Percentiles rank a stretch among this genome's conserved stretches.
phyloP scores from a whole-genome alignment of 2,888 invertebrate genomes.

The Pterobdella sp. region DNA sequence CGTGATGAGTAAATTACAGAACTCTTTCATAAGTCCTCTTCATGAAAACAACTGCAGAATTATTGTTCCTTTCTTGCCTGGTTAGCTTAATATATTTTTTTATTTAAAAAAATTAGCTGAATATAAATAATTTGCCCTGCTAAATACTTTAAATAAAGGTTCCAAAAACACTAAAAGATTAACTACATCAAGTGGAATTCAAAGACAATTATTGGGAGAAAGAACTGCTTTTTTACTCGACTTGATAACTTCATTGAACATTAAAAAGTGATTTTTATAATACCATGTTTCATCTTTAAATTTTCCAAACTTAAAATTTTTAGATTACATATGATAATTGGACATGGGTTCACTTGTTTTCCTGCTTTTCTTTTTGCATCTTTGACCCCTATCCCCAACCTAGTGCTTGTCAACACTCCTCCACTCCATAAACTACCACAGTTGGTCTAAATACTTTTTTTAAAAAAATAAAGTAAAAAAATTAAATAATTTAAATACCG shows the following conservation, averaged over 20 bases:
- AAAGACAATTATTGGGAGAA: constrained; percentile 10
- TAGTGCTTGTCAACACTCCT: constrained; percentile 14
- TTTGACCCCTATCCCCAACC: neutral
- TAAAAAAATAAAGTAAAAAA: too few species aligned
- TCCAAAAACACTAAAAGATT: constrained; percentile 11
- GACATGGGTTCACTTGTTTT: constrained; percentile 21
- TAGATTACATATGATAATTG: constrained; percentile 24
- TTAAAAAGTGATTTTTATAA: constrained; percentile 9
- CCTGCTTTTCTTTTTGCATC: neutral
- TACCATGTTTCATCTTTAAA: neutral
- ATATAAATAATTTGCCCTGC: neutral
- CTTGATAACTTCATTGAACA: neutral
- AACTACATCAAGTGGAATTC: neutral
- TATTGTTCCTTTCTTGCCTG: constrained; percentile 14
- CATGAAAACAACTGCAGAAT: constrained; percentile 15
- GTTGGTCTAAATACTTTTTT: too few species aligned
- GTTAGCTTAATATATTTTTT: neutral
- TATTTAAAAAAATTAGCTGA: neutral
- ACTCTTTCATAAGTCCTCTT: constrained; percentile 12
- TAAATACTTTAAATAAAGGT: neutral
- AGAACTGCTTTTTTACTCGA: constrained; percentile 17
- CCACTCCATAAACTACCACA: neutral
- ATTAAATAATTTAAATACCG: too few species aligned
- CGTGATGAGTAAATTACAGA: constrained; percentile 6
- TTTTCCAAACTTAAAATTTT: neutral